Conservation (phyloP, 1,140 invertebrate species). For the Arctopsyche grandis region DNA sequence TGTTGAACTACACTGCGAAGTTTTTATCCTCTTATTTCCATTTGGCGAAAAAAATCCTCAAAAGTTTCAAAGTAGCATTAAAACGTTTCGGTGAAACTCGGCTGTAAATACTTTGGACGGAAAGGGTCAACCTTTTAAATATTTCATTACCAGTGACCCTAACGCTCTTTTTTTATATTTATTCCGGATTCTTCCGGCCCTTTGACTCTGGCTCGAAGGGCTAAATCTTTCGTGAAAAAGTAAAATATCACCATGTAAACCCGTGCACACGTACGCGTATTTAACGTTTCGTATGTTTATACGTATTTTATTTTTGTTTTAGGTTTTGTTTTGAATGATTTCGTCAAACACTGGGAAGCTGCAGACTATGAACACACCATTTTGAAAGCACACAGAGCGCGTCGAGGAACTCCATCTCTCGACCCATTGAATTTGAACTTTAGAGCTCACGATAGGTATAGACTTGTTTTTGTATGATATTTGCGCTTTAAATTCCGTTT, state of each 20-base stretch:
- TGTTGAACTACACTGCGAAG: neutral
- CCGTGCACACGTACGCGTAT: neutral
- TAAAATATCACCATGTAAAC: neutral
- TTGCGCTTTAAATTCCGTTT: neutral
- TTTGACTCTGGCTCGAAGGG: neutral
- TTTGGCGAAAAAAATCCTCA: neutral
- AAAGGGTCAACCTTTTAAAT: slow-evolving; percentile 40
- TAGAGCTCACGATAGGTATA: slow-evolving; percentile 53
- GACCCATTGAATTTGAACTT: slow-evolving; percentile 46
- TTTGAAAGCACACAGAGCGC: slow-evolving; percentile 11
- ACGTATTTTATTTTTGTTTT: slow-evolving; percentile 27
- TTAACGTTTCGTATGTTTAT: neutral
- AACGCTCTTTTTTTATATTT: slow-evolving; percentile 28
- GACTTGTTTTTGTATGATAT: neutral
- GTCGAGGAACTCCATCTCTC: neutral
- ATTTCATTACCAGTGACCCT: slow-evolving; percentile 32
- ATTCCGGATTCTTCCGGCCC: slow-evolving; percentile 11
- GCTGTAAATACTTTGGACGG: slow-evolving; percentile 27
- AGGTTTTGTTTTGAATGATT: slow-evolving; percentile 52
- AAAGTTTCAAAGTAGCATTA: neutral
- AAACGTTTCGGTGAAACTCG: neutral
- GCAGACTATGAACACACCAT: slow-evolving; percentile 39
- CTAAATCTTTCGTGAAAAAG: slow-evolving; percentile 19
- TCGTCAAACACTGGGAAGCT: slow-evolving; percentile 51
- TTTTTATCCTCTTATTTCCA: neutral